A percentile compares a stretch with the other conserved stretches of the same genome.
Evolutionary conservation across 64 coral and sea anemone genomes (phyloP).

Genomic region (Stichodactyla mertensii): DNA sequence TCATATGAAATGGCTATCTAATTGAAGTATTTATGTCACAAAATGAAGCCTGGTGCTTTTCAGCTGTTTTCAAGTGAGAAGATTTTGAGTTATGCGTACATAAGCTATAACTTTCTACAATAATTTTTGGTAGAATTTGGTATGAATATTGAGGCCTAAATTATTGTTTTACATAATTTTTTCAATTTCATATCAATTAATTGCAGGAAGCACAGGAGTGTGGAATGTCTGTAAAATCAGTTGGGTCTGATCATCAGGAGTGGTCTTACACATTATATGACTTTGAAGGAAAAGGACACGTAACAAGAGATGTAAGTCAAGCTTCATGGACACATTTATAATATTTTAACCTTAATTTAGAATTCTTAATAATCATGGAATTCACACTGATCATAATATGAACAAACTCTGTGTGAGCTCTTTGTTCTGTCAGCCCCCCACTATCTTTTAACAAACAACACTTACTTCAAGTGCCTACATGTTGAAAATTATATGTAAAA

Average conservation of each 20-base stretch:
- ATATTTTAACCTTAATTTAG: not conserved
- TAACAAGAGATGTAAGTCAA: conserved; percentile 68
- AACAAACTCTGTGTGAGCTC: not conserved
- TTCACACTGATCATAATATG: not conserved
- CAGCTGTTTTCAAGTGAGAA: too few species aligned
- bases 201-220: conserved; percentile 63
- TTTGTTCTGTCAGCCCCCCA: not conserved
- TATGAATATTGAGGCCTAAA: too few species aligned
- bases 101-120: too few species aligned
- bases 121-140: too few species aligned
- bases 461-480: not conserved
- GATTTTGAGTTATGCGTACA: too few species aligned
- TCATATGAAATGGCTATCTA: too few species aligned
- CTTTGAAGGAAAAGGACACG: conserved; percentile 90
- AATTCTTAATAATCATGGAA: not conserved
- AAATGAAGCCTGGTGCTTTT: too few species aligned
- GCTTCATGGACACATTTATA: not conserved
- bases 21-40: too few species aligned
- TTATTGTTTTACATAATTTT: not conserved
- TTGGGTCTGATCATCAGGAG: conserved; percentile 65
- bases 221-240: conserved; percentile 78
- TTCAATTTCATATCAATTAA: not conserved
- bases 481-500: not conserved
- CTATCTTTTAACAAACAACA: not conserved
- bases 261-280: conserved; percentile 94